Conservation (phyloP, 2,113 vertebrate species). For the Desmodus rotundus region DNA sequence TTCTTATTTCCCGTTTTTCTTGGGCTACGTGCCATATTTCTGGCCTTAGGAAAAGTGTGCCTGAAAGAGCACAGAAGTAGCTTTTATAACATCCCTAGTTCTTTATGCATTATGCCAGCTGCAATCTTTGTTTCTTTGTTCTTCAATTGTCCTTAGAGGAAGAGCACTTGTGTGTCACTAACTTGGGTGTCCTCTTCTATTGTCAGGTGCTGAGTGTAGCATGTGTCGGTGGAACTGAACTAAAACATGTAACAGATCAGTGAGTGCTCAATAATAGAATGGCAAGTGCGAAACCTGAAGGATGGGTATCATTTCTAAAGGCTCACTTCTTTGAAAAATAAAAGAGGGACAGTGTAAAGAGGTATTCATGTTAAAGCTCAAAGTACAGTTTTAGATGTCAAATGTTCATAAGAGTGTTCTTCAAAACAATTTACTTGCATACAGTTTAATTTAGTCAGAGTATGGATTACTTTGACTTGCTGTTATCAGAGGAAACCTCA, state of each 20-base stretch:
- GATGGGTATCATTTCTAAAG: neutral
- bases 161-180: neutral
- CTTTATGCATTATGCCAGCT: conserved; percentile 24
- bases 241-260: neutral
- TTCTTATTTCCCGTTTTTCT: conserved; percentile 19
- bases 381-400: neutral
- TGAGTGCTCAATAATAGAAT: neutral
- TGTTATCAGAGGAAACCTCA: neutral
- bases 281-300: neutral
- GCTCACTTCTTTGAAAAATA: conserved; percentile 2
- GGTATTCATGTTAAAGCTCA: neutral
- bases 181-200: neutral
- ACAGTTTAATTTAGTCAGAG: neutral
- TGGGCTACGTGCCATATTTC: conserved; percentile 44
- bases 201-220: neutral
- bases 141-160: conserved; percentile 15
- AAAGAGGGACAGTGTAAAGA: neutral
- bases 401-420: neutral
- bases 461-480: neutral
- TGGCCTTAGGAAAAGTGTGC: conserved; percentile 31
- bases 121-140: neutral
- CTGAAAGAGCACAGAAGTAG: conserved; percentile 33
- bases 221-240: neutral
- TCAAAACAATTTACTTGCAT: neutral
- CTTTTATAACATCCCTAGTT: conserved; percentile 17